Conservation (phyloP, 2,797 vertebrate species). For the Microhierax caerulescens region DNA sequence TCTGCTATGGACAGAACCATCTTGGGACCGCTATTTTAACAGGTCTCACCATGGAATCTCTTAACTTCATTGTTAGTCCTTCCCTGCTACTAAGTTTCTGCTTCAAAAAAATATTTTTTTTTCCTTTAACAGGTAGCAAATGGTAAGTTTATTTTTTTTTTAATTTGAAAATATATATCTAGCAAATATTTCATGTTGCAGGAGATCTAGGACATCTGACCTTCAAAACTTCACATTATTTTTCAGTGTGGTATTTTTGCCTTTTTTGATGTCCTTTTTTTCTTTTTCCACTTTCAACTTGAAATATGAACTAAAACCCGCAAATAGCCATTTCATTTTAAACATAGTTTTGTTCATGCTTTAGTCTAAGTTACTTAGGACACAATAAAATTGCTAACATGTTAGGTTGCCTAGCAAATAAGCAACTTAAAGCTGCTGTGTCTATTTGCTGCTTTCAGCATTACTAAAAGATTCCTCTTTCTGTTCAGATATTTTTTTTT, state of each 20-base stretch:
- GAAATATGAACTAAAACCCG: background rate
- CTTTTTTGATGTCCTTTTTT: background rate
- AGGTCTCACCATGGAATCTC: background rate
- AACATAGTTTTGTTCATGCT: background rate
- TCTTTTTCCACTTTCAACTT: background rate
- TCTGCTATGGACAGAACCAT: background rate
- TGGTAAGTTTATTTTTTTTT: background rate
- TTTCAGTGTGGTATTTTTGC: background rate
- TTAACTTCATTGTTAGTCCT: background rate
- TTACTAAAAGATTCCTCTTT: background rate
- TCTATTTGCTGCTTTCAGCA: background rate
- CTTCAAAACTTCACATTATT: background rate
- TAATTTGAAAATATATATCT: constrained; percentile 15
- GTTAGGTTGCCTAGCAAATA: background rate
- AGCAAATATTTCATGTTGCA: constrained; percentile 13
- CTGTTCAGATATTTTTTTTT: background rate
- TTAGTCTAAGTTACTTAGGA: background rate
- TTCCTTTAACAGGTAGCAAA: background rate
- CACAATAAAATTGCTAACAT: background rate
- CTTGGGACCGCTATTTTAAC: background rate
- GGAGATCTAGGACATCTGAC: constrained; percentile 23
- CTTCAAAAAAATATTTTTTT: background rate
- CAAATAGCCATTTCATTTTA: background rate
- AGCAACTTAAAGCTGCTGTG: background rate
- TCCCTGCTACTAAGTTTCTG: background rate